Conservation (phyloP, 2,888 invertebrate species). For the Mythimna lalbum region DNA sequence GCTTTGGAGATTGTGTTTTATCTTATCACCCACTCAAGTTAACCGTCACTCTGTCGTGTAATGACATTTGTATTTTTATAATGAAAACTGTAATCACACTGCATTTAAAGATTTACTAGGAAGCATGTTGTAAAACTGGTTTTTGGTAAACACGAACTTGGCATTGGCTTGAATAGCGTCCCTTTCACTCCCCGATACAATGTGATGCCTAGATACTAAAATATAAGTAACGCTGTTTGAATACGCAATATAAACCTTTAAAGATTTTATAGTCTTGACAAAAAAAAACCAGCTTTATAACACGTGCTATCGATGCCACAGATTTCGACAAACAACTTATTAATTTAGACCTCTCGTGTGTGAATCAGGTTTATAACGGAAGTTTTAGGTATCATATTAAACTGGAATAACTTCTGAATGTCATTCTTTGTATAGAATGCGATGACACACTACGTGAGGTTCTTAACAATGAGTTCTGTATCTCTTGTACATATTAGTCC, state of each 20-base stretch:
- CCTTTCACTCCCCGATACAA: constrained; percentile 11
- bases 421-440: background rate
- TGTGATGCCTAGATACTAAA: background rate
- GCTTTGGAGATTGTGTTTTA: constrained; percentile 69
- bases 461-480: background rate
- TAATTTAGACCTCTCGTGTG: background rate
- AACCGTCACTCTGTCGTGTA: constrained; percentile 48
- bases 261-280: background rate
- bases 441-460: background rate
- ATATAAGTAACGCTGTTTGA: background rate
- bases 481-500: background rate
- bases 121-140: constrained; percentile 27
- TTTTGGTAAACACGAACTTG: constrained; percentile 19
- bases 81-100: constrained; percentile 26
- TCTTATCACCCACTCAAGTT: constrained; percentile 74
- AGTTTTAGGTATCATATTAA: background rate
- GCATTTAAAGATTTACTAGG: constrained; percentile 1
- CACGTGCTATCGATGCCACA: constrained; percentile 19
- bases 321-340: constrained; percentile 15
- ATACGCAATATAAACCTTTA: background rate
- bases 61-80: constrained; percentile 48
- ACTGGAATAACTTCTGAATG: background rate
- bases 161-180: background rate
- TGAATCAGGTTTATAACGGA: constrained; percentile 19
- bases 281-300: constrained; percentile 11